Base-by-base conservation (phyloP, 2,113 vertebrate genomes). In the Clupea harengus region DNA sequence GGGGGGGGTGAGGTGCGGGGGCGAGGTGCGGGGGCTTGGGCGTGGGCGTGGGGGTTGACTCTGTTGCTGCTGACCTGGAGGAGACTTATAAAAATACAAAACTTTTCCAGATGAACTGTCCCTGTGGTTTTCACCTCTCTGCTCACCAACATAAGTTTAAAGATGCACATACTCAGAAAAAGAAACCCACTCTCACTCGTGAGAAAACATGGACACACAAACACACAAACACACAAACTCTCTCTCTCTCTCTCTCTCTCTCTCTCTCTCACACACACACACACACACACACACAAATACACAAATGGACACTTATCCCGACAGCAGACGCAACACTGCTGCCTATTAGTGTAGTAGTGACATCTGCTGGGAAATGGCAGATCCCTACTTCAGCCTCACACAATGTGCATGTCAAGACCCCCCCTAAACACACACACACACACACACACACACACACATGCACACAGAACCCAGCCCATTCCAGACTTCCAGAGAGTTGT, bases 271-370 rank as follows among this genome's bases (percentile, higher is more conserved):
- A 28, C 60, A 67, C 64, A 72, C 64, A 32, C 64, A 72, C 64
- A 32, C 64, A 32, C 64, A 72, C 25, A 72, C 64, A 28, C 0
- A 72, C 60, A 64, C 3, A 64, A 49, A 49, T 49, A 72, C 64
- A 28, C 28, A 25, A 11, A 7, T 32, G 15, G 1, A 81, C 25
- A 9, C 25, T 32, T 25, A 32, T 72, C n/a, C 25, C 47, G 25
- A 49, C 85, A 87, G 82, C 81, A 88, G 84, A 90, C 84, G 89
- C 84, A 89, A 84, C 89, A 90, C 86, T 88, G 84, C 87, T 92
- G 91, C 90, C 89, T 93, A 87, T 89, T 86, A 85, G 86, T 88
- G 91, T 93, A 87, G 89, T 87, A 85, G 86, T 89, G 91, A 91
- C 90, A 91, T 90, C 89, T 90, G 84, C 88, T 91, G 89, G 89